Conservation (phyloP, 2,797 vertebrate species). For the Pantherophis vulpinus region DNA sequence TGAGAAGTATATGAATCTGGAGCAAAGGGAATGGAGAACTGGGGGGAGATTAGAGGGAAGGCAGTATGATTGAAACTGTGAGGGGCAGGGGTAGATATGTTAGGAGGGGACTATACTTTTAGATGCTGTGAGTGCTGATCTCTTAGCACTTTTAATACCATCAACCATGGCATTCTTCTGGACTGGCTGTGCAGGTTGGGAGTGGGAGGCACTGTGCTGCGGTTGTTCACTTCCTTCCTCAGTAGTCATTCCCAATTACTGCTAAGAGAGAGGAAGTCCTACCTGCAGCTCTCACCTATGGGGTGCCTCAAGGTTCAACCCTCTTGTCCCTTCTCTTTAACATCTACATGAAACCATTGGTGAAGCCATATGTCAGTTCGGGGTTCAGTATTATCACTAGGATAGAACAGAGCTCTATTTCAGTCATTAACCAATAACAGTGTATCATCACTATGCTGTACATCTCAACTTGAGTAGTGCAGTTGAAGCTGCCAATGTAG, state of each 20-base stretch:
- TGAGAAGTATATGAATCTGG: neutral
- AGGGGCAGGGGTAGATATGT: neutral
- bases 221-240: neutral
- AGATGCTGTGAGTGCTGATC: neutral
- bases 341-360: neutral
- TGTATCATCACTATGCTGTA: neutral
- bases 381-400: neutral
- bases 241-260: neutral
- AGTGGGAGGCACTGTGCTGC: neutral
- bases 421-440: neutral
- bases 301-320: neutral
- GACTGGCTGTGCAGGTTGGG: neutral
- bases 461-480: neutral
- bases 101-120: neutral
- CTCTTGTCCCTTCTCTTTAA: neutral
- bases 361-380: neutral
- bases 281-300: neutral
- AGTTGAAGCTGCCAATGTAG: neutral
- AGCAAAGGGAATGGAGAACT: neutral
- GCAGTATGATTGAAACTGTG: neutral
- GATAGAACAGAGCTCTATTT: neutral
- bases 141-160: neutral
- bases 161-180: neutral
- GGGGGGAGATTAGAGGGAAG: neutral
- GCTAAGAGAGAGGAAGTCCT: neutral